Evolutionary conservation across 2,888 invertebrate species (phyloP).

Genomic region (Pardosa pseudoannulata): DNA sequence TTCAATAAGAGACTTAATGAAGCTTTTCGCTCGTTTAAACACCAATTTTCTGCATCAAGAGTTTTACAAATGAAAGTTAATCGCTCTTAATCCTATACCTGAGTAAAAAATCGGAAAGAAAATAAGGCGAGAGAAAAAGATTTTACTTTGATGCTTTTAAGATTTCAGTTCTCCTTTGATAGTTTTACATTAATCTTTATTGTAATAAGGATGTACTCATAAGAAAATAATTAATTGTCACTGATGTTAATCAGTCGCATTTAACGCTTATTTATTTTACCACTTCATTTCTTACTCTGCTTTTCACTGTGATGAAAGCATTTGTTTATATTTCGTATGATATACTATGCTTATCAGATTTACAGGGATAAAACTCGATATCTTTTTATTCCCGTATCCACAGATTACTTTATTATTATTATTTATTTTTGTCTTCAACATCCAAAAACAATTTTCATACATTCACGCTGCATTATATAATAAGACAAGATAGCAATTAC

Average conservation of each 20-base stretch:
- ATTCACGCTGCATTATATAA: too few species aligned
- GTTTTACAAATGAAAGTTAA: constrained; percentile 71
- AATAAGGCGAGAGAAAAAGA: neutral
- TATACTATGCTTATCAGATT: too few species aligned
- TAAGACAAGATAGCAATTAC: too few species aligned
- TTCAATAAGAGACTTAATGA: constrained; percentile 27
- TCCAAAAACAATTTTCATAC: too few species aligned
- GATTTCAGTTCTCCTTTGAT: neutral
- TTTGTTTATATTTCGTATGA: too few species aligned
- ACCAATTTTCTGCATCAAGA: constrained; percentile 42
- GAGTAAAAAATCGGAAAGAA: neutral
- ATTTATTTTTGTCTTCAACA: too few species aligned
- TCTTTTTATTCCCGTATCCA: too few species aligned
- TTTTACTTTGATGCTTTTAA: neutral
- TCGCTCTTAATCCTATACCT: constrained; percentile 40
- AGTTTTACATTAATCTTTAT: neutral
- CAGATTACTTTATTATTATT: too few species aligned
- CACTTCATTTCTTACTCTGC: too few species aligned
- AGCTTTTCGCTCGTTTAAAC: constrained; percentile 60
- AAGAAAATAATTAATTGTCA: neutral
- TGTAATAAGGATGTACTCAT: neutral
- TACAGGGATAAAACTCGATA: too few species aligned
- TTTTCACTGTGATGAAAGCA: too few species aligned
- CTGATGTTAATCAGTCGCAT: neutral
- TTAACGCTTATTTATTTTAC: too few species aligned